These are phyloP conservation scores for Poeciliopsis paucimaculata DNA, from an alignment of 2,797 vertebrate species.

Conservation along the genomic window DNA sequence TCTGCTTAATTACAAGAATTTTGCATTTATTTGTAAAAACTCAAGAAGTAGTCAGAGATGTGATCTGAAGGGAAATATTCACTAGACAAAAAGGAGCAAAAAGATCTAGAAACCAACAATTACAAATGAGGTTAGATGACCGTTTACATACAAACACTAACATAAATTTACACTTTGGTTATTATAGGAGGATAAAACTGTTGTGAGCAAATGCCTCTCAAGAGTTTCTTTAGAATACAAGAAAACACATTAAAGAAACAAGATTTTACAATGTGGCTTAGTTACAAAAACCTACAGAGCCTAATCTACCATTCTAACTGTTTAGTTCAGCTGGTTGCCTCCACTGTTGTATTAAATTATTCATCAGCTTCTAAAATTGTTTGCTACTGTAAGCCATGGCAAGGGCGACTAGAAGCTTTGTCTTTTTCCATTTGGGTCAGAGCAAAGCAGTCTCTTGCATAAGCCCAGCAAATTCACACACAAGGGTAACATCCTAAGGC, in stretches of 20 bases:
- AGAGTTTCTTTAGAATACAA: not conserved
- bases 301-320: conserved; percentile 16
- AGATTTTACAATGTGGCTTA: not conserved
- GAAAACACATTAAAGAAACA: conserved; percentile 5
- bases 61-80: not conserved
- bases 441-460: conserved; percentile 46
- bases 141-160: rapidly evolving
- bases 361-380: conserved; percentile 61
- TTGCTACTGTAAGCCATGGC: conserved; percentile 32
- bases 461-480: conserved; percentile 26
- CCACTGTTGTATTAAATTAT: conserved; percentile 52
- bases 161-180: not conserved
- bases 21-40: not conserved
- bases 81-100: not conserved
- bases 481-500: conserved; percentile 13
- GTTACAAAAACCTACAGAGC: conserved; percentile 14
- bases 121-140: not conserved
- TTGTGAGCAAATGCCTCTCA: not conserved
- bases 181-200: not conserved
- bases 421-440: conserved; percentile 68
- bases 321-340: conserved; percentile 39
- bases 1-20: not conserved
- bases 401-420: conserved; percentile 49
- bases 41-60: not conserved
- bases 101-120: not conserved